Conservation (phyloP, 2,113 vertebrate species). For the Rhea pennata region DNA sequence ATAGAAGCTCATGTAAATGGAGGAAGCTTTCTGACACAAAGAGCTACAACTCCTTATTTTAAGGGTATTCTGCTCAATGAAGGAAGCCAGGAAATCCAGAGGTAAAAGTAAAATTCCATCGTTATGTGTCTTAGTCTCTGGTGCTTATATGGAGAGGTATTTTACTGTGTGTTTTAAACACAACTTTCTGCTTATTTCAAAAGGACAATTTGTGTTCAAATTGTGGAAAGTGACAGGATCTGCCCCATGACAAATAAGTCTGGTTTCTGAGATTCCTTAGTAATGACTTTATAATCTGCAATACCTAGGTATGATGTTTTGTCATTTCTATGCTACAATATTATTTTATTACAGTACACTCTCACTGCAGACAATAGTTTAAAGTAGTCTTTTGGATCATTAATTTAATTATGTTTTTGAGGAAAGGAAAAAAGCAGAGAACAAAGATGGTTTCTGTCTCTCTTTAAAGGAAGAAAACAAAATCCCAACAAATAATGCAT, state of each 20-base stretch:
- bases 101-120: neutral
- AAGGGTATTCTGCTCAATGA: conserved; percentile 27
- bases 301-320: neutral
- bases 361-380: neutral
- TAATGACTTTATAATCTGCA: neutral
- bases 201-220: neutral
- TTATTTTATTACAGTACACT: neutral
- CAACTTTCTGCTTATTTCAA: neutral
- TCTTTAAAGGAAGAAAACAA: neutral
- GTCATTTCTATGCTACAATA: neutral
- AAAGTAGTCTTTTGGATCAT: neutral
- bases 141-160: neutral
- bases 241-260: neutral
- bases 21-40: conserved; percentile 27
- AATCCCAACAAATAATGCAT: neutral
- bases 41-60: conserved; percentile 51
- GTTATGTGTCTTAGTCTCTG: neutral
- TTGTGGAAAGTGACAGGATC: neutral
- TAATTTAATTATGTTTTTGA: neutral
- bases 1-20: conserved; percentile 51
- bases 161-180: neutral
- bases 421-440: neutral
- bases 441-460: neutral
- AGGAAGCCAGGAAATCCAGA: neutral
- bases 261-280: neutral